These are phyloP conservation scores for Carcharodon carcharias DNA, from an alignment of 2,797 vertebrate genomes.

Conservation along the genomic window DNA sequence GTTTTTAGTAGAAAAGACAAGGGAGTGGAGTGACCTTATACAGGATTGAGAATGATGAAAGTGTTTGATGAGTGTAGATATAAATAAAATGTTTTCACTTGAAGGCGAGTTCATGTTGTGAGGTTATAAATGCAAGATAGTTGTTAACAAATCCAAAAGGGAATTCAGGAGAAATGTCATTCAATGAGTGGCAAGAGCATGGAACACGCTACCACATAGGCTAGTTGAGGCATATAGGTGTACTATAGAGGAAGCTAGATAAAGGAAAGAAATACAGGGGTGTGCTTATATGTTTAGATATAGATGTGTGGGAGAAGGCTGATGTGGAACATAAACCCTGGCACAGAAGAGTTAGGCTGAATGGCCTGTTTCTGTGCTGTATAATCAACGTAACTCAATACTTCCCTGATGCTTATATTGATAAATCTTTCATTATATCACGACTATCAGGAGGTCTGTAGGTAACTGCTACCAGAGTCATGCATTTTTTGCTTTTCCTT, in stretches of 20 bases:
- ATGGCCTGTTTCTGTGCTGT: background rate
- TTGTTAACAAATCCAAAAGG: too few species aligned
- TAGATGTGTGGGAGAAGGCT: background rate
- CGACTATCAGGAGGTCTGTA: background rate
- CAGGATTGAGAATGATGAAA: too few species aligned
- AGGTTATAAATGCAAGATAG: too few species aligned
- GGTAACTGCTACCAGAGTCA: background rate
- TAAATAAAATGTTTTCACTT: too few species aligned
- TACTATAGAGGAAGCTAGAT: background rate
- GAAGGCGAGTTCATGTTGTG: too few species aligned
- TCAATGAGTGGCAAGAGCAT: too few species aligned
- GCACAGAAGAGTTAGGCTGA: background rate
- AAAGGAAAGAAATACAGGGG: background rate
- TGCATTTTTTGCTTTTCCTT: background rate
- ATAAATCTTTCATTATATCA: background rate
- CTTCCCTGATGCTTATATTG: background rate
- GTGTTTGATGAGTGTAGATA: too few species aligned
- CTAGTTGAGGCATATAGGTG: too few species aligned
- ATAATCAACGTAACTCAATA: background rate
- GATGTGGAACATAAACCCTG: background rate
- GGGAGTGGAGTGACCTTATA: too few species aligned
- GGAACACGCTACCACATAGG: too few species aligned
- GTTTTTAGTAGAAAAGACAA: too few species aligned
- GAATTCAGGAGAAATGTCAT: too few species aligned
- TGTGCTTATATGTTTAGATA: background rate